Evolutionary conservation across 92 coral and sea anemone species (phyloP), one percentile per base, ranked within the genome.

Genomic region (Palythoa heliodiscus): DNA sequence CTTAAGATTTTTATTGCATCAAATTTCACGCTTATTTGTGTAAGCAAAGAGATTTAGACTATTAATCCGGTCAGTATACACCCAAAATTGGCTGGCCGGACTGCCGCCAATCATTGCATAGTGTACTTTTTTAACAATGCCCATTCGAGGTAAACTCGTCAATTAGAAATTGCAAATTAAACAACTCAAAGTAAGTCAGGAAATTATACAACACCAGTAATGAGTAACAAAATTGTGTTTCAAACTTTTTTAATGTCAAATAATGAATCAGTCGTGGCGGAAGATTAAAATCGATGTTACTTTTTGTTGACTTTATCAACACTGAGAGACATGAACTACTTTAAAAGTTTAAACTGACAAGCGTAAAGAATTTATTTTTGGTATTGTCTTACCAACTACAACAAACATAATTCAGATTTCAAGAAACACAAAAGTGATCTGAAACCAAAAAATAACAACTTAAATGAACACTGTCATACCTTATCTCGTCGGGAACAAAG

Each of bases 361-460:
- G 73, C 20, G 14, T 29, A 80, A 66, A 40, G 47, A 20, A n/a
- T 80, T 67, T 43, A 43, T 43, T 43, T 43, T 43, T 8, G 50
- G 72, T 22, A 47, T 22, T 43, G 22, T 64, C 14, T 48, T 67
- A 80, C 84, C 48, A 55, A 77, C 66, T 35, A 7, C 16, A 53
- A 29, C 81, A 77, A 54, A 29, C 38, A 55, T 38, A 43, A 72
- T 10, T 43, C 69, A 77, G 50, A 17, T 54, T 57, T 25, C 9
- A 77, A 15, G 7, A 40, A 16, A 57, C 22, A 29, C 47, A 10
- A 77, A 55, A 55, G 54, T 77, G 82, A 3, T 54, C 23, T 77
- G 82, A 57, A 52, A 77, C 24, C 23, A 77, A 77, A 16, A 77
- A 20, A 77, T 60, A 77, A 57, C 82, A 77, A 57, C 52, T n/a